Evolutionary conservation across 92 coral and sea anemone genomes (phyloP), one percentile per base, ranked within the genome.

Genomic region (Phymanthus crucifer): DNA sequence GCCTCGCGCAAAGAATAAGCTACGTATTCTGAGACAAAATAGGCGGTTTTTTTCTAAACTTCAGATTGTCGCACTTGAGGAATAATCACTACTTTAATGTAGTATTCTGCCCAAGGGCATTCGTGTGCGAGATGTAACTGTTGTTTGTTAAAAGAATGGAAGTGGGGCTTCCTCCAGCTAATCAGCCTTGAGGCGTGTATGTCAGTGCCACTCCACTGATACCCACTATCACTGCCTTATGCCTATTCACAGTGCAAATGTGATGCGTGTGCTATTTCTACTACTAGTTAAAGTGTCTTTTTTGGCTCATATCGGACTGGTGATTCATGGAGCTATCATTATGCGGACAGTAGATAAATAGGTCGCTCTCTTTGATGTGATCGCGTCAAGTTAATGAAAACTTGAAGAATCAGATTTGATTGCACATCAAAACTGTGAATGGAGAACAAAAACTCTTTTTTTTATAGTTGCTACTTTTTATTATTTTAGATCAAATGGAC

Each of bases 51-150:
- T 54, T 23, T 29, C 34, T 61, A 61, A 61, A 61, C 68, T 61
- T 61, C 68, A 61, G 68, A 61, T 61, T 61, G 68, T 61, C 68
- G 68, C 68, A 61, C 68, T 61, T 61, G 68, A 61, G 68, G 29
- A 61, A 61, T 61, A 24, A 61, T 61, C 32, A 16, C 34, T 61
- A 24, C 34, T 61, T 61, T 61, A 27, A 61, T 61, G 68, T 34
- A 61, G 68, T 57, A 61, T 61, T 11, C 17, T 24, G 68, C 68
- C 68, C 10, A n/a, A 29, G 68, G 68, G 68, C 68, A 24, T 61
- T 61, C 34, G 34, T 29, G 16, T 61, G 26, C 34, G 68, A 27
- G 68, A 61, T 23, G 32, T 61, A 24, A 61, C 68, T 61, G 68
- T 61, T 61, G 68, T 29, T 61, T 61, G 68, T 61, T 61, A 61